Conservation (phyloP, 2,888 invertebrate genomes). For the Odontomyia ornata region DNA sequence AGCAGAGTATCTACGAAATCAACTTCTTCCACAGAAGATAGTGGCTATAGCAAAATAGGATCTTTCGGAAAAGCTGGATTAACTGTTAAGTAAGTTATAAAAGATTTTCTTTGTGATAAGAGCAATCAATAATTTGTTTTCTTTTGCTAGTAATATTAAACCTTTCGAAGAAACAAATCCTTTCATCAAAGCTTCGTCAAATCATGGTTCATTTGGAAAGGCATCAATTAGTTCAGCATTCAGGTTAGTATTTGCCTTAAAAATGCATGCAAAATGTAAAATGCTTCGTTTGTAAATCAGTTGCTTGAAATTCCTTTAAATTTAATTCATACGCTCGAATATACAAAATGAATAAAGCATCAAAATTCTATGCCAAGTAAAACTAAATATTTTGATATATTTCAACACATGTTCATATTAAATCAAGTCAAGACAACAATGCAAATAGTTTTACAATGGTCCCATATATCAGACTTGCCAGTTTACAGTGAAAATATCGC, state of each 20-base stretch:
- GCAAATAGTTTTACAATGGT: constrained; percentile 20
- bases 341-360: neutral
- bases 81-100: constrained; percentile 58
- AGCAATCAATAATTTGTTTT: constrained; percentile 33
- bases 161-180: constrained; percentile 63
- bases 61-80: constrained; percentile 66
- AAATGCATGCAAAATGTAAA: neutral
- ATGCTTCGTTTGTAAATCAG: too few relatives aligned
- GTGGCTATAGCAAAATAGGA: constrained; percentile 61
- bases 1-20: constrained; percentile 64
- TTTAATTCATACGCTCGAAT: neutral
- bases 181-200: constrained; percentile 59
- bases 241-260: constrained; percentile 54
- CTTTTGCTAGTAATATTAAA: constrained; percentile 52
- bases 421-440: neutral
- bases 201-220: constrained; percentile 64
- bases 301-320: too few relatives aligned
- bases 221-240: constrained; percentile 64
- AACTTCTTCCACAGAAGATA: constrained; percentile 63
- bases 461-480: neutral
- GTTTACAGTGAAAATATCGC: too few relatives aligned
- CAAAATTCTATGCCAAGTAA: neutral
- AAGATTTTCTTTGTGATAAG: neutral
- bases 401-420: neutral
- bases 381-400: neutral